Base-by-base conservation (phyloP, 1,140 invertebrate genomes). In the Arctopsyche grandis region DNA sequence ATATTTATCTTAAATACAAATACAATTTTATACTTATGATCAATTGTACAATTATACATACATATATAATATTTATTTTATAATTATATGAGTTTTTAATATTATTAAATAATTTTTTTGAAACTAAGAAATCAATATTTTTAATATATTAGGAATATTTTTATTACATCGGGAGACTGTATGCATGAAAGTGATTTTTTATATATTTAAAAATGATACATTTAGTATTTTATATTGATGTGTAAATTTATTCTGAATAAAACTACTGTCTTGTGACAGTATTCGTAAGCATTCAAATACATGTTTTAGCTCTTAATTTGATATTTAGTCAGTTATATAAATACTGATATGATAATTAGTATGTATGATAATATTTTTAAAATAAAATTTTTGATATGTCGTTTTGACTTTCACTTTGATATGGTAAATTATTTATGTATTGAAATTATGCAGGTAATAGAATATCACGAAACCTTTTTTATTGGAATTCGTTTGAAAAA, bases 21-120 rank as follows among this genome's bases (percentile, higher is more conserved):
- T 70, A 66, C 14, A 70, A 22, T 71, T 29, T 5, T 43, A 71
- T 9, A 71, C n/a, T 14, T 44, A 71, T 71, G n/a, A 71, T 4
- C 10, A 43, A 38, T 38, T 38, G 7, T 21, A 56, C 52, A 56
- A 16, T 56, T 56, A 56, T 10, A 56, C 10, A 56, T 56, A 38
- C 7, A 38, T 38, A 7, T n/a, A n/a, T n/a, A n/a, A n/a, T n/a
- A n/a, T n/a, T n/a, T n/a, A n/a, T n/a, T n/a, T n/a, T n/a, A n/a
- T 38, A 38, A 7, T 1, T 38, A 38, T 38, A 38, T n/a, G 29
- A 38, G 29, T 38, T 38, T 38, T 38, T 4, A 21, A 58, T 58
- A 5, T 58, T 58, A n/a, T n/a, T n/a, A n/a, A n/a, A n/a, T n/a
- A n/a, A n/a, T n/a, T n/a, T n/a, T n/a, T n/a, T 10, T 58, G 52